Evolutionary conservation across 2,113 vertebrate species (phyloP).

Genomic region (Calyptommatus sinebrachiatus): DNA sequence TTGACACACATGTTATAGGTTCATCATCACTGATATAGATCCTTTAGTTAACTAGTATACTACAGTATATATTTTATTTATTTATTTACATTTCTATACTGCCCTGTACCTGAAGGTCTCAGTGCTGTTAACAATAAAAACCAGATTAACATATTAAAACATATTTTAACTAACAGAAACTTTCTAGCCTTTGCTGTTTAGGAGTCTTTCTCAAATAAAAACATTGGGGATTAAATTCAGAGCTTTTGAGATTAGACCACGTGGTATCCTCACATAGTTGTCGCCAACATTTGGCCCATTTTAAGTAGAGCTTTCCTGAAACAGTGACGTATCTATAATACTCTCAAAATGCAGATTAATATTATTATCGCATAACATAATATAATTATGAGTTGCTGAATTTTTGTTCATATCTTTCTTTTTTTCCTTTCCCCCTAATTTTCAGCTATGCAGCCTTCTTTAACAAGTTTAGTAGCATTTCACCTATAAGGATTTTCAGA

Average conservation of each 20-base stretch:
- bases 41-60: too few species aligned
- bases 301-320: not conserved
- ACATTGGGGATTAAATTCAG: not conserved
- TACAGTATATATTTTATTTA: too few species aligned
- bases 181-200: not conserved
- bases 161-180: not conserved
- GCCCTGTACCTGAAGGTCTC: too few species aligned
- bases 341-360: not conserved
- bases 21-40: too few species aligned
- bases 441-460: slow-evolving; percentile 37
- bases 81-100: too few species aligned
- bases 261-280: too few species aligned
- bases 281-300: too few species aligned
- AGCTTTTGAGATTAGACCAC: not conserved
- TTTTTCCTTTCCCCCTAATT: slow-evolving; percentile 26
- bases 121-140: too few species aligned
- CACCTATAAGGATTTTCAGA: slow-evolving; percentile 87
- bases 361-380: not conserved
- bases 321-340: not conserved
- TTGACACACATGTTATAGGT: too few species aligned
- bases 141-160: too few species aligned
- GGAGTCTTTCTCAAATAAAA: not conserved
- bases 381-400: not conserved
- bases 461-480: slow-evolving; percentile 52
- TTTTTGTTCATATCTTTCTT: too few species aligned